Conservation (phyloP, 2,113 vertebrate genomes). For the Serilophus lunatus region DNA sequence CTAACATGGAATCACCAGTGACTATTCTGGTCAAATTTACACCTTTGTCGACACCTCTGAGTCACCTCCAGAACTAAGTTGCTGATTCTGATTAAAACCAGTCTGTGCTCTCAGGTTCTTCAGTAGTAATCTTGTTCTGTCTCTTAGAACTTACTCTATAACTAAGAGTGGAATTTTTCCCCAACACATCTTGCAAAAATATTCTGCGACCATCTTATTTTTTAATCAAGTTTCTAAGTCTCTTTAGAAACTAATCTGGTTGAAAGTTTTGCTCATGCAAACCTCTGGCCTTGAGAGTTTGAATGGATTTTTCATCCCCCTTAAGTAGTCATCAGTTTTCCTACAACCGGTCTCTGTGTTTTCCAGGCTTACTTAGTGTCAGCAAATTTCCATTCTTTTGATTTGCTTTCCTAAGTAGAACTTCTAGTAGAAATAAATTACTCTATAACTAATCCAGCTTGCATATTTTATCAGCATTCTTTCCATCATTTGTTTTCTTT, state of each 20-base stretch:
- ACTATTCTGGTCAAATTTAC: not conserved
- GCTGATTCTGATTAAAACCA: not conserved
- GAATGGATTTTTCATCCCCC: slow-evolving; percentile 55
- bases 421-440: slow-evolving; percentile 65
- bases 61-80: not conserved
- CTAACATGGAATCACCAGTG: not conserved
- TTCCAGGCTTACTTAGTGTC: slow-evolving; percentile 64
- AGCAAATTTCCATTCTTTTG: slow-evolving; percentile 53
- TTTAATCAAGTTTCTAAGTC: not conserved
- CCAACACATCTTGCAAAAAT: not conserved
- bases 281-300: slow-evolving; percentile 34
- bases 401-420: slow-evolving; percentile 69
- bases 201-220: not conserved
- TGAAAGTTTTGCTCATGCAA: not conserved
- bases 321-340: slow-evolving; percentile 63
- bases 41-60: not conserved
- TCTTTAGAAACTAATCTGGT: not conserved
- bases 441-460: slow-evolving; percentile 60
- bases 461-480: slow-evolving; percentile 60
- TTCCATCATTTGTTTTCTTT: slow-evolving; percentile 44
- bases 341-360: slow-evolving; percentile 36
- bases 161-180: not conserved
- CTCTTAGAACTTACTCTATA: not conserved
- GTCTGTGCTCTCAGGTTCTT: not conserved
- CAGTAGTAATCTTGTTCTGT: not conserved